These are phyloP conservation scores for Thamnophis elegans DNA, from an alignment of 2,797 vertebrate species.

Conservation along the genomic window DNA sequence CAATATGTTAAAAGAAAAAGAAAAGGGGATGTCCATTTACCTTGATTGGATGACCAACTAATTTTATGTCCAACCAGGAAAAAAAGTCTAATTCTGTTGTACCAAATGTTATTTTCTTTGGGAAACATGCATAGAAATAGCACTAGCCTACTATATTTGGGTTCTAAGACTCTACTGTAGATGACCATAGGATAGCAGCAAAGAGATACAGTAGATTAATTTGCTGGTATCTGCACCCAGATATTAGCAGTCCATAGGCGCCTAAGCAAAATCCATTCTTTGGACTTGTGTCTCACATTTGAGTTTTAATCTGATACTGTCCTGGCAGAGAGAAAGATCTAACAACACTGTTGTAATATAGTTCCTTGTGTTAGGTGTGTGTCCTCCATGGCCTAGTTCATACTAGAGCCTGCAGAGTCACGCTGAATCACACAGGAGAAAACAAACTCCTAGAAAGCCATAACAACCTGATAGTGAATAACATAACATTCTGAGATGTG, in stretches of 20 bases:
- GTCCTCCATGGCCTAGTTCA: no score
- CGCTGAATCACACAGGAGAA: no score
- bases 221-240: not conserved
- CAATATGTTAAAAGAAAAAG: not conserved
- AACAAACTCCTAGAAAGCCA: no score
- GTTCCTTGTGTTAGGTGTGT: no score
- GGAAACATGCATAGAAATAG: not conserved
- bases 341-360: no score
- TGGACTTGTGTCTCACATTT: not conserved
- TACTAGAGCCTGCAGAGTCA: no score
- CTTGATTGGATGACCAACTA: not conserved
- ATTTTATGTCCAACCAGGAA: not conserved
- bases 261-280: not conserved
- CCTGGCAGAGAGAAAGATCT: not conserved
- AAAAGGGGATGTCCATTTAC: not conserved
- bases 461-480: no score
- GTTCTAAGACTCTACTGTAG: not conserved
- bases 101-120: not conserved
- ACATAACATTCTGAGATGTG: no score
- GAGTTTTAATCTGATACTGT: not conserved
- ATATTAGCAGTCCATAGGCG: not conserved
- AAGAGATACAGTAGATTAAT: not conserved
- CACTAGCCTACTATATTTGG: not conserved
- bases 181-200: not conserved
- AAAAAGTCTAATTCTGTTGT: not conserved